phyloP scores from a whole-genome alignment of 2,113 vertebrate species.

The Dryoscopus gambensis region DNA sequence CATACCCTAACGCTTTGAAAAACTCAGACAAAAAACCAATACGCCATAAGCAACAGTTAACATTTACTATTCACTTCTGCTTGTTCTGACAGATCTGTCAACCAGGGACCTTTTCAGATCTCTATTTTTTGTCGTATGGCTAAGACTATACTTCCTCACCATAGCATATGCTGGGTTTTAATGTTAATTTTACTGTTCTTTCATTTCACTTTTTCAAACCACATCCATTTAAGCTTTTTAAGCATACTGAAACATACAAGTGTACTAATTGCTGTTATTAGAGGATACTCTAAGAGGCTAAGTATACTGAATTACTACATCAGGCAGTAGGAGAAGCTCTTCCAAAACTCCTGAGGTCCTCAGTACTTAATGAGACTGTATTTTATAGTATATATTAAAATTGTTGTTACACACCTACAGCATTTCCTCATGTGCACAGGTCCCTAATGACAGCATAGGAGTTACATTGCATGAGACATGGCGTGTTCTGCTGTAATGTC shows the following conservation, averaged over 20 bases:
- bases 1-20: neutral
- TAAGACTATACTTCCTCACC: neutral
- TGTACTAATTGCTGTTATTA: neutral
- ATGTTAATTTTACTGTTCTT: neutral
- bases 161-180: neutral
- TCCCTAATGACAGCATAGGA: neutral
- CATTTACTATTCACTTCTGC: neutral
- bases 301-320: neutral
- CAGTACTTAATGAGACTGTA: neutral
- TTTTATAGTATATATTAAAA: neutral
- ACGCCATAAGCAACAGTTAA: neutral
- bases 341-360: neutral
- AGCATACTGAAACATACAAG: neutral
- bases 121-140: neutral
- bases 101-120: constrained; percentile 8
- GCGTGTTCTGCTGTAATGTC: fast-evolving
- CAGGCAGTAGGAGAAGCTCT: neutral
- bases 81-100: neutral
- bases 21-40: neutral
- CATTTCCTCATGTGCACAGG: neutral
- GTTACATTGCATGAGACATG: neutral
- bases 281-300: neutral
- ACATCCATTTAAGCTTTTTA: neutral
- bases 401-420: neutral
- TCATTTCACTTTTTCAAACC: constrained; percentile 19